Evolutionary conservation across 2,113 vertebrate genomes (phyloP).

Genomic region (Indicator indicator): DNA sequence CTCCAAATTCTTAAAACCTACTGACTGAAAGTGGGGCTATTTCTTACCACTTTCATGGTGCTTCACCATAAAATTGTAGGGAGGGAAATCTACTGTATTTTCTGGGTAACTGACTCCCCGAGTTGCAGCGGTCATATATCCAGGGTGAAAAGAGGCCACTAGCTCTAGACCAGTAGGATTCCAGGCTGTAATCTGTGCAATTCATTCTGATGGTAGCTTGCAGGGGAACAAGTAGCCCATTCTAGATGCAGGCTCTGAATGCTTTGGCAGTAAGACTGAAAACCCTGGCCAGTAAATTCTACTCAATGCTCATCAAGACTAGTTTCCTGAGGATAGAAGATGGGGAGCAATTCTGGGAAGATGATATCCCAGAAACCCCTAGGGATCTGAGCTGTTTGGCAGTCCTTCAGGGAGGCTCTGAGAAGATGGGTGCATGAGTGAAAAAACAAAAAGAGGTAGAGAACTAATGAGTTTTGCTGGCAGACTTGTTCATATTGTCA

Average conservation of each 20-base stretch:
- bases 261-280: background rate
- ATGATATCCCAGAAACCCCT: background rate
- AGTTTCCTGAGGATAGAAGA: background rate
- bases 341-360: background rate
- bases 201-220: background rate
- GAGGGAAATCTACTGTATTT: background rate
- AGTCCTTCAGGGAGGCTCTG: background rate
- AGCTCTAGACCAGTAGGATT: background rate
- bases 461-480: background rate
- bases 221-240: background rate
- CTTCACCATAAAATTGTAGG: background rate
- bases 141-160: rapidly evolving
- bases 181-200: background rate
- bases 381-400: background rate
- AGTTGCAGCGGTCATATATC: background rate
- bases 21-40: background rate
- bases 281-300: background rate
- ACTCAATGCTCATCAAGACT: background rate
- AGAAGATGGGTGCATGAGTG: background rate
- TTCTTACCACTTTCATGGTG: background rate
- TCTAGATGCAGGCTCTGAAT: background rate
- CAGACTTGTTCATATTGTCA: background rate
- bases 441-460: background rate
- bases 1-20: background rate
- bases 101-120: background rate